Conservation (phyloP, 2,113 vertebrate genomes). For the Apodemus sylvaticus region DNA sequence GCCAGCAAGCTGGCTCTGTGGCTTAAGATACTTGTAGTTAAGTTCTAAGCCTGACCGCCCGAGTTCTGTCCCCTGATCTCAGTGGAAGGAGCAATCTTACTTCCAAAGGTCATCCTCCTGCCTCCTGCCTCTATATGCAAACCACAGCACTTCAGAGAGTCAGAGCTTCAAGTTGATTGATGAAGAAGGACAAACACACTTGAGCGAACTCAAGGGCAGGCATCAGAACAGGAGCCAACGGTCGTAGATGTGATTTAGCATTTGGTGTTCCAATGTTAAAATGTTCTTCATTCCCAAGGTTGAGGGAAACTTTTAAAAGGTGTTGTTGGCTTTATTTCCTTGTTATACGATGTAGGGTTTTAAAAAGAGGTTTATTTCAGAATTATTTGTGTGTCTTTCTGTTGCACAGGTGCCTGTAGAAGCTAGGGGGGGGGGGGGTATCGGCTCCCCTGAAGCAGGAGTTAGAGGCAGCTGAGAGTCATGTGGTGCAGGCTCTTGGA, state of each 20-base stretch:
- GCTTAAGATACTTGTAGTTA: neutral
- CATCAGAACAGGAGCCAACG: neutral
- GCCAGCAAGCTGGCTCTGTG: neutral
- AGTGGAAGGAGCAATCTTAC: neutral
- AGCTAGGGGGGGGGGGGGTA: neutral
- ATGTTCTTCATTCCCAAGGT: neutral
- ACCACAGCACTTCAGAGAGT: neutral
- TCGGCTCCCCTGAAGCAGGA: neutral
- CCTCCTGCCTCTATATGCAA: neutral
- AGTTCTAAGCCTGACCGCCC: neutral
- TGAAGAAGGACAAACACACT: neutral
- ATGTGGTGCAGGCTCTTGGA: neutral
- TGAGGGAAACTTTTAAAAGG: neutral
- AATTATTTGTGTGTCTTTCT: neutral
- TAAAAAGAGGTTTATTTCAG: neutral
- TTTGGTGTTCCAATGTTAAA: neutral
- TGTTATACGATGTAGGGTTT: neutral
- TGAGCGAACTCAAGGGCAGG: neutral
- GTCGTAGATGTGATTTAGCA: no score
- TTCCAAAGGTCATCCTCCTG: neutral
- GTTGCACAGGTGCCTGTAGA: neutral
- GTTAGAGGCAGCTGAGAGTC: neutral
- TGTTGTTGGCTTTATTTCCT: neutral
- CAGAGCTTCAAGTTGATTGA: neutral
- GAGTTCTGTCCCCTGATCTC: neutral